Evolutionary conservation across 2,797 vertebrate genomes (phyloP), one percentile per base, ranked within the genome.

Genomic region (Eurystomus glaucurus): DNA sequence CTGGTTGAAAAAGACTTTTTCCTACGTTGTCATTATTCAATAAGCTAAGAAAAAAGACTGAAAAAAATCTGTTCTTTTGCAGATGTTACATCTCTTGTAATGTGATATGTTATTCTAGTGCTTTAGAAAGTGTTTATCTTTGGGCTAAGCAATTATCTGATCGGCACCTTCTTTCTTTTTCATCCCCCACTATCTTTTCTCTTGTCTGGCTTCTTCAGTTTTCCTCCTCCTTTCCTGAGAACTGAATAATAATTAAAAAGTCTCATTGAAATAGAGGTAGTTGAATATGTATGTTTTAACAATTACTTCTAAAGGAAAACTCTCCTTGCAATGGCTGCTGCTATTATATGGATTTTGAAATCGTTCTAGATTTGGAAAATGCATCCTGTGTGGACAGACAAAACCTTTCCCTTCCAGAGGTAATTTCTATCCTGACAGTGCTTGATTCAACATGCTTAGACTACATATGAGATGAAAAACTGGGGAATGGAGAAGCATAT

Each of bases 401-500:
- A 81, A 96, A 76, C 75, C 31, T 87, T 94, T 79, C 83, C 41
- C 57, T 96, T 95, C 62, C 46, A 78, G 81, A 94, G 57, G 86
- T 94, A 93, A 93, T 96, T 93, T 94, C 45, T 87, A 9, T 75
- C 84, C 78, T 94, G 86, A 85, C 12, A 22, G 68, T 85, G 94
- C 94, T 93, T 96, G 96, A 96, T 96, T 80, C 88, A 91, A 97
- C 95, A 94, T 65, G 96, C 92, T 93, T 87, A 35, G 84, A 39
- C 86, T 95, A 22, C 0, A 2, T 84, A 64, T 41, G 78, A 92
- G 71, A 64, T 61, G 87, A 74, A 92, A 85, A 95, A 45, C 33
- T 1, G 1, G 31, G 19, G 84, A 92, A 96, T 26, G 52, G 88
- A 92, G 86, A 54, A 80, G 33, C 77, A 43, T 87, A 66, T 87